A percentile compares a stretch with the other conserved stretches of the same genome.
Evolutionary conservation across 2,888 invertebrate genomes (phyloP).

Genomic region (Drosophila borborema): DNA sequence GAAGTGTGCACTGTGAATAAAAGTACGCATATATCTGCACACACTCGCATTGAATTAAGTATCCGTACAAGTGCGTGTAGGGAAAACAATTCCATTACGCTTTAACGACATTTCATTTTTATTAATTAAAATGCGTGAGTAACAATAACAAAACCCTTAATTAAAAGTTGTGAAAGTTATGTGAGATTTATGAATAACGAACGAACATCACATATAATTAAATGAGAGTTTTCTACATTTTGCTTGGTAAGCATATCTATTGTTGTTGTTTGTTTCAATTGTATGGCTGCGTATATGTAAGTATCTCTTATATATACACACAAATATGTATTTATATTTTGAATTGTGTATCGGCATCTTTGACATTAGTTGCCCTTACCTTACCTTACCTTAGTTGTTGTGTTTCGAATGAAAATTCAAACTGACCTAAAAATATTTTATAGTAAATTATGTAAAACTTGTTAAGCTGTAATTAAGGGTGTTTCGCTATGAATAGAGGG

Average conservation of each 20-base stretch:
- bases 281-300: neutral
- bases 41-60: conserved; percentile 19
- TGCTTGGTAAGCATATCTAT: conserved; percentile 29
- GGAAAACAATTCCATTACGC: conserved; percentile 36
- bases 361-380: conserved; percentile 37
- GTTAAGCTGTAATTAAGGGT: conserved; percentile 9
- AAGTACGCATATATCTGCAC: conserved; percentile 19
- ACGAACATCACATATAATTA: neutral
- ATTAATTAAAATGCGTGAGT: conserved; percentile 8
- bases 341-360: conserved; percentile 25
- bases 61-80: conserved; percentile 62
- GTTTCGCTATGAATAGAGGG: neutral
- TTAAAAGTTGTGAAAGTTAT: conserved; percentile 29
- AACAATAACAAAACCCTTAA: neutral
- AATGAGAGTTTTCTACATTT: neutral
- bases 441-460: conserved; percentile 18
- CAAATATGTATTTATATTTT: conserved; percentile 18
- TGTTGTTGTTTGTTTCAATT: conserved; percentile 32
- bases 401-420: conserved; percentile 35
- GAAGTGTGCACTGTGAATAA: conserved; percentile 59
- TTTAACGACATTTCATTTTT: conserved; percentile 28
- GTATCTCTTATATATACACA: conserved; percentile 14
- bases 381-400: conserved; percentile 25
- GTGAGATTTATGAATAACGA: conserved; percentile 39
- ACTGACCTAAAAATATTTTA: conserved; percentile 16